Percentiles rank a stretch among this genome's conserved stretches.
Evolutionary conservation across 2,113 vertebrate species (phyloP).

Genomic region (Cyanistes caeruleus): DNA sequence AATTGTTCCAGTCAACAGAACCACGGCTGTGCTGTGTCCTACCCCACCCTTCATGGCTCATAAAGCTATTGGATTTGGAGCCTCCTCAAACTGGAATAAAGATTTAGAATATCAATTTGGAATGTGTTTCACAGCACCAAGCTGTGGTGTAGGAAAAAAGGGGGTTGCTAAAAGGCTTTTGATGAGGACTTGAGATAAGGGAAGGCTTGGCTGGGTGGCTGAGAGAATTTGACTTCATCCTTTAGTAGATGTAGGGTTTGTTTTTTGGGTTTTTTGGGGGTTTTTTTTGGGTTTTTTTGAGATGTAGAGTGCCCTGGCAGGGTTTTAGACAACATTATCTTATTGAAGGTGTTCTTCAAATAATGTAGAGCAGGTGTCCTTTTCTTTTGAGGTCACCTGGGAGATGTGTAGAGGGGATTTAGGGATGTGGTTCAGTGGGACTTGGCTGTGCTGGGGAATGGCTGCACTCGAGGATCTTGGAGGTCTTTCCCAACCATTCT

Average conservation of each 20-base stretch:
- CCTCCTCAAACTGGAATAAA: background rate
- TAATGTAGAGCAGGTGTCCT: background rate
- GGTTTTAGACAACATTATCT: background rate
- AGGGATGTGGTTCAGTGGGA: background rate
- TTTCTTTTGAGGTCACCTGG: background rate
- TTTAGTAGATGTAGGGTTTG: background rate
- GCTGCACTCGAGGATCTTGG: accelerated
- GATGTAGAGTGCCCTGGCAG: background rate
- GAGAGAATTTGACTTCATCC: background rate
- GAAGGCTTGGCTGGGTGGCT: background rate
- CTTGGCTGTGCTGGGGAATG: background rate
- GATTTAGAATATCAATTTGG: background rate
- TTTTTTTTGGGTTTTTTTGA: background rate
- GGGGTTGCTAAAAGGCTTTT: background rate
- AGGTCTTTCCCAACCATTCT: background rate
- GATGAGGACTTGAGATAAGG: background rate
- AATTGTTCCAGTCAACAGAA: background rate
- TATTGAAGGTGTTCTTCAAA: background rate
- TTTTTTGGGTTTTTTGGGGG: too few relatives aligned
- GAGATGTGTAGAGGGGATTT: background rate
- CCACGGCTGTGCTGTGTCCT: background rate
- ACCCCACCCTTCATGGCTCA: background rate
- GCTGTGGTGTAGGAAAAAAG: background rate
- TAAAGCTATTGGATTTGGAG: background rate
- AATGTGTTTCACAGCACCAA: background rate